A percentile compares a stretch with the other conserved stretches of the same genome.
Conservation (phyloP, 2,888 invertebrate genomes). For the Eustalomyia histrio region DNA sequence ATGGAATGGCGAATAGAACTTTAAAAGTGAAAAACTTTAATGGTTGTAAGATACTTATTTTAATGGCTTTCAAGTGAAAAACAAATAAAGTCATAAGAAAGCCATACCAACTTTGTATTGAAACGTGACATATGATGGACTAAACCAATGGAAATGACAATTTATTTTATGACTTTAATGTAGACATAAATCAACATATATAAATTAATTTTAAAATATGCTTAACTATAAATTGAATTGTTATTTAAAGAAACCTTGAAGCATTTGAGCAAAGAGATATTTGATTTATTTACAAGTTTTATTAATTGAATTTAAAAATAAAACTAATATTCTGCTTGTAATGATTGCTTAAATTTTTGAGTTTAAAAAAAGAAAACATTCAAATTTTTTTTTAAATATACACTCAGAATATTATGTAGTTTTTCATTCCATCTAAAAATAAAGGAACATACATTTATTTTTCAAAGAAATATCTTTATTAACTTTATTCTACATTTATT, state of each 20-base stretch:
- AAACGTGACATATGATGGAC: conserved; percentile 54
- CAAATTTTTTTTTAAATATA: too few relatives aligned
- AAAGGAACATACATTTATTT: too few relatives aligned
- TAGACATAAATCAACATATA: conserved; percentile 14
- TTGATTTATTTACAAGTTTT: too few relatives aligned
- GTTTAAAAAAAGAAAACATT: too few relatives aligned
- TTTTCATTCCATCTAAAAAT: too few relatives aligned
- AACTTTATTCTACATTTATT: too few relatives aligned
- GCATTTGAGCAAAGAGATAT: neutral
- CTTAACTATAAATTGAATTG: neutral
- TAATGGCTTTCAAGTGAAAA: neutral
- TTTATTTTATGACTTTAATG: conserved; percentile 43
- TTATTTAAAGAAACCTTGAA: neutral
- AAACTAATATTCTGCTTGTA: too few relatives aligned
- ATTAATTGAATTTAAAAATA: too few relatives aligned
- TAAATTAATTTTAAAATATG: neutral
- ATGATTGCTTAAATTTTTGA: too few relatives aligned
- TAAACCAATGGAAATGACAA: conserved; percentile 49
- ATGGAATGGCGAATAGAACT: neutral
- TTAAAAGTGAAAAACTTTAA: too few relatives aligned
- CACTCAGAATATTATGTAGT: too few relatives aligned
- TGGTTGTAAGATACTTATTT: neutral
- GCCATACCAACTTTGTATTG: neutral
- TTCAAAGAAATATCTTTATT: too few relatives aligned
- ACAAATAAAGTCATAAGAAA: neutral